Evolutionary conservation across 2,888 invertebrate genomes (phyloP).

Genomic region (Omphaloscelis lunosa): DNA sequence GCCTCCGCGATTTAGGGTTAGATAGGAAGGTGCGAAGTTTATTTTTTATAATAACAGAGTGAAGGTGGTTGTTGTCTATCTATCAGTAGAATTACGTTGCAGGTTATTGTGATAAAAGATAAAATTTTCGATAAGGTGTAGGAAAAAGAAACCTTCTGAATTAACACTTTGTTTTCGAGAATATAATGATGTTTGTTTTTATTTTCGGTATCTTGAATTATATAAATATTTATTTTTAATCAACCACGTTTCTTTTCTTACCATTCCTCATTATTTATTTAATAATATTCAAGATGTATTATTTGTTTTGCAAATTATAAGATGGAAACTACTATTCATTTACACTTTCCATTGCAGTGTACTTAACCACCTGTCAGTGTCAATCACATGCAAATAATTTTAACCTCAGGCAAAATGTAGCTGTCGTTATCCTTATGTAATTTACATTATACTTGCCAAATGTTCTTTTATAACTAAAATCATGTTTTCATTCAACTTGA

Average conservation of each 20-base stretch:
- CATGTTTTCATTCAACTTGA: slow-evolving; percentile 72
- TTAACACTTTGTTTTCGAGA: slow-evolving; percentile 50
- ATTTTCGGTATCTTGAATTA: not conserved
- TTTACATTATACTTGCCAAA: slow-evolving; percentile 66
- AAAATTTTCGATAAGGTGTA: slow-evolving; percentile 33
- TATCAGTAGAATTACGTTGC: slow-evolving; percentile 67
- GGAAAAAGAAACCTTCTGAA: slow-evolving; percentile 28
- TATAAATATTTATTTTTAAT: not conserved
- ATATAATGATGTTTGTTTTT: slow-evolving; percentile 28
- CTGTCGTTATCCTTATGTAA: slow-evolving; percentile 40
- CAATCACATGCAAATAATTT: slow-evolving; percentile 61
- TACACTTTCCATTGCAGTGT: slow-evolving; percentile 41
- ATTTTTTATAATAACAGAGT: slow-evolving; percentile 84
- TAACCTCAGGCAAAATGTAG: slow-evolving; percentile 54
- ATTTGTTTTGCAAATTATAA: slow-evolving; percentile 49
- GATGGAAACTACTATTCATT: slow-evolving; percentile 36
- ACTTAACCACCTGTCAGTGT: slow-evolving; percentile 60
- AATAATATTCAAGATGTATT: slow-evolving; percentile 25
- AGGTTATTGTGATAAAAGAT: slow-evolving; percentile 50
- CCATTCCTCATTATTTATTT: not conserved
- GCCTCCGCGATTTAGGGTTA: slow-evolving; percentile 87
- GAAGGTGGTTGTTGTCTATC: slow-evolving; percentile 74
- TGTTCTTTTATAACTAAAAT: slow-evolving; percentile 72
- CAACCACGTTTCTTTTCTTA: slow-evolving; percentile 4
- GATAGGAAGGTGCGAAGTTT: slow-evolving; percentile 86